These are phyloP conservation scores for Brachionichthys hirsutus DNA, from an alignment of 2,113 vertebrate species.

Conservation along the genomic window DNA sequence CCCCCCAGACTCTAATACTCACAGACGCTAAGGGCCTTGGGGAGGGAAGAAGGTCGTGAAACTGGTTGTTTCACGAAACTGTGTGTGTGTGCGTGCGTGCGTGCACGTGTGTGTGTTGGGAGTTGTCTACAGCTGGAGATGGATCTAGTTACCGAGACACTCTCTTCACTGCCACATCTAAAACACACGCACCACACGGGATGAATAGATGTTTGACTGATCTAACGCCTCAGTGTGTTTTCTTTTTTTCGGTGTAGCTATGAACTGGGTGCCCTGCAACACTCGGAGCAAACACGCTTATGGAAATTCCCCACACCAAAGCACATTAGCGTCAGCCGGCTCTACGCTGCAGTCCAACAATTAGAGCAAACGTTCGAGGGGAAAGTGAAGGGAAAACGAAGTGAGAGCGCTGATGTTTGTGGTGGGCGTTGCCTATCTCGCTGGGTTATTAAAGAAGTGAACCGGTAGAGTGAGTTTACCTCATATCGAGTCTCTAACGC, in stretches of 20 bases:
- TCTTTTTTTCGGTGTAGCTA: constrained; percentile 6
- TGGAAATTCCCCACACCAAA: constrained; percentile 17
- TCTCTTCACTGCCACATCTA: constrained; percentile 49
- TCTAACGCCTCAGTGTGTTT: constrained; percentile 6
- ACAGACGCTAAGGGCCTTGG: constrained; percentile 44
- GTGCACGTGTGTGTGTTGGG: constrained; percentile 32
- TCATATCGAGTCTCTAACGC: not conserved
- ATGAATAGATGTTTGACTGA: constrained; percentile 29
- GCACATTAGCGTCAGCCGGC: not conserved
- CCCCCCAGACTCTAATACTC: constrained; percentile 8
- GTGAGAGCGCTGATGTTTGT: not conserved
- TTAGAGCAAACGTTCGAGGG: constrained; percentile 4
- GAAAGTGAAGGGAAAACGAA: not conserved
- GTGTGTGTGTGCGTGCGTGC: constrained; percentile 4
- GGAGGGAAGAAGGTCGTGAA: constrained; percentile 47
- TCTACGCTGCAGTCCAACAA: constrained; percentile 13
- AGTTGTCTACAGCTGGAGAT: constrained; percentile 69
- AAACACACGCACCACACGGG: constrained; percentile 26
- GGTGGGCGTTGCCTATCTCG: constrained; percentile 9
- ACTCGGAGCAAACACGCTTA: constrained; percentile 8
- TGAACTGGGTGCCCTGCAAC: not conserved
- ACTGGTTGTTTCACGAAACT: constrained; percentile 35
- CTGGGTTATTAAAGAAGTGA: constrained; percentile 28
- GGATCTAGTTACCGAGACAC: constrained; percentile 67
- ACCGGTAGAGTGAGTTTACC: constrained; percentile 51